These are phyloP conservation scores for Sphenopsis melanotis DNA, from an alignment of 2,797 vertebrate species.

Conservation along the genomic window DNA sequence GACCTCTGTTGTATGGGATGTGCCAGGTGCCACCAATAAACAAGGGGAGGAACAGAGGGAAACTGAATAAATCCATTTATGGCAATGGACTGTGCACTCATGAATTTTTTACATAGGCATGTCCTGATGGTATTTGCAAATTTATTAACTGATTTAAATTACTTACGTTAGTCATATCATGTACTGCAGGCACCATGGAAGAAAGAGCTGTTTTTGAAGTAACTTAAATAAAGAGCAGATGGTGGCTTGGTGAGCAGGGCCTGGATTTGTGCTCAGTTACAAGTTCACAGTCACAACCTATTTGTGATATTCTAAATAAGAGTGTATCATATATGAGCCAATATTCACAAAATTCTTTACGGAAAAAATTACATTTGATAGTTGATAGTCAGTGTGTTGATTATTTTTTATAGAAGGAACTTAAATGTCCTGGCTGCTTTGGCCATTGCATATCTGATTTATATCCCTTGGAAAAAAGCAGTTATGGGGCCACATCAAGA, in stretches of 20 bases:
- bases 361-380: not conserved
- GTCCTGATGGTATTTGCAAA: not conserved
- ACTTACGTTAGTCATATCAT: not conserved
- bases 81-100: not conserved
- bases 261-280: not conserved
- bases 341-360: not conserved
- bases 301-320: not conserved
- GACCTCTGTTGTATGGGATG: not conserved
- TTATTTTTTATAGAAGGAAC: not conserved
- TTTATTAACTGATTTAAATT: slow-evolving; percentile 1
- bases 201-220: not conserved
- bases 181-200: not conserved
- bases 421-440: not conserved
- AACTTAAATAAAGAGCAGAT: slow-evolving; percentile 26
- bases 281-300: not conserved
- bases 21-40: not conserved
- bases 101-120: not conserved
- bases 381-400: not conserved
- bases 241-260: not conserved
- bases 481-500: not conserved
- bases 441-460: not conserved
- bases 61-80: not conserved
- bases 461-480: not conserved
- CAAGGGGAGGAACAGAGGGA: not conserved
- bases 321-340: not conserved